Base-by-base conservation (phyloP, 1,140 invertebrate genomes). In the Heliconius congener region DNA sequence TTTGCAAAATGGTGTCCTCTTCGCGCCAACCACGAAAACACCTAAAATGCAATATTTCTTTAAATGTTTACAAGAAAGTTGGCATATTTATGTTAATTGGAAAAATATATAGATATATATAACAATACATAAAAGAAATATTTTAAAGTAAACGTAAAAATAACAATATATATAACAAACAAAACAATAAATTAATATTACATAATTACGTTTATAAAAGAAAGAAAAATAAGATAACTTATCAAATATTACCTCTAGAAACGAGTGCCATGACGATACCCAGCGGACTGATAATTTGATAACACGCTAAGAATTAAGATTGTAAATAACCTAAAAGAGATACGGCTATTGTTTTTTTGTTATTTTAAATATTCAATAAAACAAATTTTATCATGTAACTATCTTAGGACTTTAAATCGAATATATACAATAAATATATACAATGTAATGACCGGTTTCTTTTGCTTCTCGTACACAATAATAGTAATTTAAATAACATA, bases 1-100 rank as follows among this genome's bases (percentile, higher is more conserved):
- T 78, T 86, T 84, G 70, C 91, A 92, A 88, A 94, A 92, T 86
- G 93, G 91, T 74, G 91, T 93, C 39, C 91, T 82, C 87, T 93
- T 93, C 71, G 91, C 91, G 76, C 89, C 90, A 85, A 94, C 80
- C 72, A 94, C 84, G 73, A 89, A 93, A 77, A 93, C 81, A 42
- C 85, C 91, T 93, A 55, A 19, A 71, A 71, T 71, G 6, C 5
- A 52, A 52, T 71, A 71, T 34, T 34, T 46, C 42, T 46, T 46
- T 13, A 46, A 46, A 16, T 46, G 42, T 46, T 46, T 46, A 46
- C 11, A 46, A 46, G 42, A 4, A 46, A 46, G 42, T 46, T 16
- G 13, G 34, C 9, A 16, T 71, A 71, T 34, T 71, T 52, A 5
- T 18, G 0, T 52, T 18, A 52, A 52, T 52, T 5, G 4, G 16